phyloP scores from a whole-genome alignment of 2,113 vertebrate genomes.

The Phyllopteryx taeniolatus region DNA sequence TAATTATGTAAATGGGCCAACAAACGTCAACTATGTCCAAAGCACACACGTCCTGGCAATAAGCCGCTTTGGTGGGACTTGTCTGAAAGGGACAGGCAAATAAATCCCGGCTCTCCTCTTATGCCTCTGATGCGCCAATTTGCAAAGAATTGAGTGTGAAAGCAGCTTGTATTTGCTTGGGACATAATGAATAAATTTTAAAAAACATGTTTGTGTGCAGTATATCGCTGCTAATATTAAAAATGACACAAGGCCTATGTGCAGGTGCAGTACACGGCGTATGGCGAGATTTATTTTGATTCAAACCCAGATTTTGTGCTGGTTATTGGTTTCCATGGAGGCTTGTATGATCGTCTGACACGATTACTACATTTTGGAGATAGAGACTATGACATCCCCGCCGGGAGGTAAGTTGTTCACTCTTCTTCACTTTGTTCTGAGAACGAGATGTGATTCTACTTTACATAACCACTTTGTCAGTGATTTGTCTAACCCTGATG shows the following conservation, averaged over 20 bases:
- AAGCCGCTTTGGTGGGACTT: not conserved
- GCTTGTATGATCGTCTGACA: slow-evolving; percentile 91
- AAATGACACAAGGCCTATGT: not conserved
- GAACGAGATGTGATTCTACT: not conserved
- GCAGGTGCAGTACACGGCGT: slow-evolving; percentile 92
- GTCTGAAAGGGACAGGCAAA: not conserved
- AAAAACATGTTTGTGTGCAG: not conserved
- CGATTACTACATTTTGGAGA: slow-evolving; percentile 95
- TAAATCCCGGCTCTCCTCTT: not conserved
- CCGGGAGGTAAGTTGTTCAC: slow-evolving; percentile 74
- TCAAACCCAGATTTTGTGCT: slow-evolving; percentile 97
- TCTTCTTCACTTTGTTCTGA: not conserved
- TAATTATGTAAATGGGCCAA: not conserved
- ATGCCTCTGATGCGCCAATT: not conserved
- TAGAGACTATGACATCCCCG: slow-evolving; percentile 95
- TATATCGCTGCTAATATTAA: not conserved
- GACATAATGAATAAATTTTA: not conserved
- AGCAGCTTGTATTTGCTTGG: not conserved
- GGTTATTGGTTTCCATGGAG: slow-evolving; percentile 95
- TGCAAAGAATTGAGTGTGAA: not conserved
- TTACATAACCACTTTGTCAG: not conserved
- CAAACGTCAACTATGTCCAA: not conserved
- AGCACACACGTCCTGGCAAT: not conserved
- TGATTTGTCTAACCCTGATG: slow-evolving; percentile 8
- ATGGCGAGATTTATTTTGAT: slow-evolving; percentile 96